A percentile compares a stretch with the other conserved stretches of the same genome.
These are phyloP conservation scores for Aphis gossypii DNA, from an alignment of 1,140 invertebrate genomes.

Conservation along the genomic window DNA sequence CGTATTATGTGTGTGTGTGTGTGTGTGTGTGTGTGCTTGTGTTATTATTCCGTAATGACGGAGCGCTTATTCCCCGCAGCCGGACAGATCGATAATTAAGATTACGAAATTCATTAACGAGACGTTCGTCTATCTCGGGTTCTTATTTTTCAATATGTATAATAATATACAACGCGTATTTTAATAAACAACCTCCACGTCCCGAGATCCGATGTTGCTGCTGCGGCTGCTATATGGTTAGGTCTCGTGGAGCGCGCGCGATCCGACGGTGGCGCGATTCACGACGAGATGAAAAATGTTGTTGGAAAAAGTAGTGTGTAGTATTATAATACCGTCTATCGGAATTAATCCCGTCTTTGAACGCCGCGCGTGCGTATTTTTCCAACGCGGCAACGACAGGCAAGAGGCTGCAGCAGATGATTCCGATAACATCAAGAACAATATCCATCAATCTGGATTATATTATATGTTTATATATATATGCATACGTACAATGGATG, in stretches of 20 bases:
- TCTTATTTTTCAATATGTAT: background rate
- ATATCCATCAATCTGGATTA: constrained; percentile 58
- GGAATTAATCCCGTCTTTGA: constrained; percentile 26
- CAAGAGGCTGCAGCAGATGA: background rate
- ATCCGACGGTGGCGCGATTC: background rate
- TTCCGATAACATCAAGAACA: constrained; percentile 13
- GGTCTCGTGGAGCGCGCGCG: background rate
- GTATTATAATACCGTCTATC: constrained; percentile 14
- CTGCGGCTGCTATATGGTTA: background rate
- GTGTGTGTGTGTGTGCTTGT: background rate
- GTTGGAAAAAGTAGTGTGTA: background rate
- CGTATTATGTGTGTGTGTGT: background rate
- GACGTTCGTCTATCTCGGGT: background rate
- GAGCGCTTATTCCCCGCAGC: constrained; percentile 43
- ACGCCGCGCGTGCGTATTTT: background rate
- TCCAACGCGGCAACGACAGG: background rate
- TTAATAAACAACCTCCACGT: background rate
- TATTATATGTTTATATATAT: background rate
- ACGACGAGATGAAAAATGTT: constrained; percentile 49
- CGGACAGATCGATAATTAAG: constrained; percentile 56
- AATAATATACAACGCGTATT: background rate
- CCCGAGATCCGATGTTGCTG: too few species aligned
- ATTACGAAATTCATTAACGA: constrained; percentile 57
- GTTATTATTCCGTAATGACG: constrained; percentile 47
- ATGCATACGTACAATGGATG: background rate